Evolutionary conservation across 2,113 vertebrate genomes (phyloP).

Genomic region (Cichladusa arquata): DNA sequence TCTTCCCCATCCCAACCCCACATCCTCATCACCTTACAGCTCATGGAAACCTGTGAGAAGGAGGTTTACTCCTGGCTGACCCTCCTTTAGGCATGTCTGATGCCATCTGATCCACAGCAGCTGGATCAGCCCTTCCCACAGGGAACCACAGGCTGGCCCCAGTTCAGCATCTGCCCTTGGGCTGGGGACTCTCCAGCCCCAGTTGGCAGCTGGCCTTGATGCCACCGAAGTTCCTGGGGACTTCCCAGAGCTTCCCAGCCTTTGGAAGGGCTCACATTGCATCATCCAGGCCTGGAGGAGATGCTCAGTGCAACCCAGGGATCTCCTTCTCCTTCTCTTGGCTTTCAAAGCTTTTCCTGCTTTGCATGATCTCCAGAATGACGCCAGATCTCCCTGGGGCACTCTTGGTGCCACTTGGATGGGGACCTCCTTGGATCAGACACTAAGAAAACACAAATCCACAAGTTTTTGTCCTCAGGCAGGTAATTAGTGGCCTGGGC

Average conservation of each 20-base stretch:
- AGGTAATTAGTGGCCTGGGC: neutral
- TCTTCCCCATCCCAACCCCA: neutral
- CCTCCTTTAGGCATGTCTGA: neutral
- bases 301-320: neutral
- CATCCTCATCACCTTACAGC: neutral
- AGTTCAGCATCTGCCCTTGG: neutral
- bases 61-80: neutral
- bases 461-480: neutral
- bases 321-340: neutral
- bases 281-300: neutral
- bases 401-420: neutral
- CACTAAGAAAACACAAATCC: neutral
- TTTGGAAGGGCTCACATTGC: neutral
- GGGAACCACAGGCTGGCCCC: neutral
- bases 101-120: neutral
- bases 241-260: neutral
- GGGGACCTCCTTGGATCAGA: neutral
- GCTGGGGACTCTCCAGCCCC: neutral
- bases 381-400: neutral
- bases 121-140: neutral
- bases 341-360: neutral
- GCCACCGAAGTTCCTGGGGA: neutral
- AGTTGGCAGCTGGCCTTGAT: rapidly evolving
- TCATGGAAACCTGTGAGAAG: neutral
- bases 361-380: neutral